Evolutionary conservation across 2,888 invertebrate species (phyloP).

Genomic region (Sarcophaga variegata): DNA sequence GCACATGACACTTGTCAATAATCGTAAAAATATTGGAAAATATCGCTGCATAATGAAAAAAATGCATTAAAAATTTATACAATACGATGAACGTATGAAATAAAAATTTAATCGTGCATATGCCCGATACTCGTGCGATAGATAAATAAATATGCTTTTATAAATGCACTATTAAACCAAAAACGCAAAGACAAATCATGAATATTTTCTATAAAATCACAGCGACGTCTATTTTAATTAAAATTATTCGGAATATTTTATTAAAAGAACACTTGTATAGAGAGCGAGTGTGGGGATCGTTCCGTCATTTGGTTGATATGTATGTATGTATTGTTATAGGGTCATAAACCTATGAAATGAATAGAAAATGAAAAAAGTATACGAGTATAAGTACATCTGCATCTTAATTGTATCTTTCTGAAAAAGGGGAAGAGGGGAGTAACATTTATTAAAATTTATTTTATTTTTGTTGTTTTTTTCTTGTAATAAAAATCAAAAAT

Average conservation of each 20-base stretch:
- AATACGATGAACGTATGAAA: not conserved
- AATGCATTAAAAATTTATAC: constrained; percentile 37
- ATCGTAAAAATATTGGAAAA: constrained; percentile 62
- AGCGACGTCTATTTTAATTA: constrained; percentile 51
- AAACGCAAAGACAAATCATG: constrained; percentile 30
- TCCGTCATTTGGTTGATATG: too few relatives aligned
- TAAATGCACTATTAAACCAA: constrained; percentile 53
- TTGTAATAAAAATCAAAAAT: too few relatives aligned
- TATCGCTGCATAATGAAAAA: constrained; percentile 33
- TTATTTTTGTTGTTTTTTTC: too few relatives aligned
- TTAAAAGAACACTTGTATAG: constrained; percentile 4
- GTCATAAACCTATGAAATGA: constrained; percentile 36
- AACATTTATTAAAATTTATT: too few relatives aligned
- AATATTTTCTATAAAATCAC: constrained; percentile 17
- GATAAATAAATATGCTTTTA: constrained; percentile 33
- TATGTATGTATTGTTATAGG: constrained; percentile 15
- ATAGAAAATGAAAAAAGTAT: constrained; percentile 49
- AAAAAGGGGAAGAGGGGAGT: too few relatives aligned
- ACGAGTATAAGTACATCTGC: constrained; percentile 15
- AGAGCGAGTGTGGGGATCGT: too few relatives aligned
- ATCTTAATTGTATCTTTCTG: not conserved
- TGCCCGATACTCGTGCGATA: constrained; percentile 34
- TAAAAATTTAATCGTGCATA: constrained; percentile 30
- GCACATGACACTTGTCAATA: constrained; percentile 68
- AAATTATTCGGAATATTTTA: constrained; percentile 57